Evolutionary conservation across 1,140 invertebrate genomes (phyloP), one percentile per base, ranked within the genome.

Genomic region (Pentalonia nigronervosa): DNA sequence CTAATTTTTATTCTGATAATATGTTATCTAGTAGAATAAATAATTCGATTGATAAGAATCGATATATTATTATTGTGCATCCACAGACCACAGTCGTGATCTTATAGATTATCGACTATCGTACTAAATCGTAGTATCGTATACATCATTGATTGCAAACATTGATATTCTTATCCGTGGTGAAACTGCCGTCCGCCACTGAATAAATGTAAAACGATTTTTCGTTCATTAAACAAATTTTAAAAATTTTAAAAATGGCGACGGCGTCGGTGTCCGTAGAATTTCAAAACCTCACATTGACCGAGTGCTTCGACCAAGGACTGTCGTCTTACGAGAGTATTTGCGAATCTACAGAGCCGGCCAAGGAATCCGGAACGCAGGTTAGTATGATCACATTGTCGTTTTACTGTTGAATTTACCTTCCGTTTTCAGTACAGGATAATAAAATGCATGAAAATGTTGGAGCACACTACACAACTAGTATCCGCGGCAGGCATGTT

Each of bases 401-500:
- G 23, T 47, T 86, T 30, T n/a, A 14, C 14, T n/a, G n/a, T n/a
- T 76, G n/a, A 76, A 30, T 76, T 53, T 53, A 76, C n/a, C 1
- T 34, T 94, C 90, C 94, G 94, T 89, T 95, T 95, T 88, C 94
- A 98, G 97, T 95, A 95, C 76, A 96, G 96, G 94, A 96, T 98
- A 0, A 97, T 96, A 95, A 96, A 96, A 94, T 96, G 96, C 17
- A 98, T 98, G 95, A 95, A 95, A 41, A 96, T 96, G 60, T 96
- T 98, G 93, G 98, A 98, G 95, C 96, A 97, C 94, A 96, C 97
- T 4, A 98, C 98, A 34, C 96, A 96, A 94, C 95, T 98, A 90
- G 98, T 98, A 0, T 98, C 97, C 14, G 94, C 97, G 76, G 96
- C 97, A 1, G 97, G 96, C 86, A 96, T 99, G 95, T 99, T 99